phyloP scores from a whole-genome alignment of 2,888 invertebrate genomes.

The Priapulus caudatus region DNA sequence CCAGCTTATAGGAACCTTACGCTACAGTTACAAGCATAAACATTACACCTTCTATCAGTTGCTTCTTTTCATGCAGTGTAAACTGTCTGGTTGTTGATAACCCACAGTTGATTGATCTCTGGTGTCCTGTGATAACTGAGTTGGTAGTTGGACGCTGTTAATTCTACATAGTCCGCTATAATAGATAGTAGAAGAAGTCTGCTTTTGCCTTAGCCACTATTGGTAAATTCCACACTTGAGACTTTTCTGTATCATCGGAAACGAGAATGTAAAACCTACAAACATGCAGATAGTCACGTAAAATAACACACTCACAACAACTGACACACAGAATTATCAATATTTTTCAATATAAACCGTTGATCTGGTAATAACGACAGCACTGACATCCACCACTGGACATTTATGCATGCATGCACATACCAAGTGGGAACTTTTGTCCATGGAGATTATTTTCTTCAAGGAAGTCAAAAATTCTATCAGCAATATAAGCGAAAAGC shows the following conservation, averaged over 20 bases:
- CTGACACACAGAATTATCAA: too few species aligned
- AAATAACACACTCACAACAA: too few species aligned
- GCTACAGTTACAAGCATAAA: too few species aligned
- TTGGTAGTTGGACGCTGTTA: conserved; percentile 53
- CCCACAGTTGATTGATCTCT: too few species aligned
- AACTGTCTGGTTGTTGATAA: too few species aligned
- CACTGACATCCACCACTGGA: not conserved
- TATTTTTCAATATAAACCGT: too few species aligned
- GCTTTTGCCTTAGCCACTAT: conserved; percentile 60
- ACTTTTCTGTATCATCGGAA: conserved; percentile 63
- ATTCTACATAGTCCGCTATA: conserved; percentile 52
- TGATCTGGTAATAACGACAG: conserved; percentile 5
- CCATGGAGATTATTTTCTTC: conserved; percentile 48
- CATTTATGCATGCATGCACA: not conserved
- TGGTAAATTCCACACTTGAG: conserved; percentile 58
- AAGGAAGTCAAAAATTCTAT: conserved; percentile 59
- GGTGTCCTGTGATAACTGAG: conserved; percentile 62
- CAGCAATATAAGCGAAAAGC: conserved; percentile 62
- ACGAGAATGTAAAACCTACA: conserved; percentile 74
- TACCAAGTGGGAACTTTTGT: conserved; percentile 52
- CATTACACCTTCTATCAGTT: too few species aligned
- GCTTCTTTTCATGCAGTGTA: too few species aligned
- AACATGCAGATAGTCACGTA: too few species aligned
- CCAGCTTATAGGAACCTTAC: too few species aligned
- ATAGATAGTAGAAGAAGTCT: conserved; percentile 48